A percentile compares a stretch with the other conserved stretches of the same genome.
phyloP scores from a whole-genome alignment of 1,140 invertebrate species.

The Eufriesea mexicana region DNA sequence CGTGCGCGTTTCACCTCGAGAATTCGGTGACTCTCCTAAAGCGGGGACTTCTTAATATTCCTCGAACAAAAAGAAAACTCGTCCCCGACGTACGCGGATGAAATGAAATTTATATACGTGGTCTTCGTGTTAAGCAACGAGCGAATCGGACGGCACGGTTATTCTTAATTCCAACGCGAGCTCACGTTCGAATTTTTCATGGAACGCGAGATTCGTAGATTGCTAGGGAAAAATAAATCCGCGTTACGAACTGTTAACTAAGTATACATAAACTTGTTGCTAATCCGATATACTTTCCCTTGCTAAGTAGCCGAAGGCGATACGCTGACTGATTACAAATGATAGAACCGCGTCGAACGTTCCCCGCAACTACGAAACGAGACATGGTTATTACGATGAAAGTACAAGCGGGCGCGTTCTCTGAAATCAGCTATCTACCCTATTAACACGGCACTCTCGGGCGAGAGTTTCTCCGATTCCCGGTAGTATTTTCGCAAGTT shows the following conservation, averaged over 20 bases:
- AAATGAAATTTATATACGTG: conserved; percentile 10
- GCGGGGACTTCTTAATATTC: conserved; percentile 57
- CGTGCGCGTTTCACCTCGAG: conserved; percentile 63
- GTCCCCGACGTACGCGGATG: not conserved
- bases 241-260: not conserved
- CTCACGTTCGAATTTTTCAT: not conserved
- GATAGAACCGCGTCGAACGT: conserved; percentile 52
- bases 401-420: conserved; percentile 54
- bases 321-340: conserved; percentile 66
- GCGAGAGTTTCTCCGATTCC: conserved; percentile 5
- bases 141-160: not conserved
- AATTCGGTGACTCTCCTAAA: conserved; percentile 63
- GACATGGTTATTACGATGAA: conserved; percentile 65
- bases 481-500: not conserved
- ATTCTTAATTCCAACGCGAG: not conserved
- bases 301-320: conserved; percentile 49
- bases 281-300: conserved; percentile 59
- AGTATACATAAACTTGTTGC: conserved; percentile 9
- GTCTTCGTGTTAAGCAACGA: not conserved
- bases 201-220: not conserved
- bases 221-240: too few relatives aligned
- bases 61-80: conserved; percentile 53
- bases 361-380: conserved; percentile 19
- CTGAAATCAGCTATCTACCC: conserved; percentile 2
- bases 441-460: conserved; percentile 4